phyloP scores from a whole-genome alignment of 2,888 invertebrate genomes.

The Habrosyne pyritoides region DNA sequence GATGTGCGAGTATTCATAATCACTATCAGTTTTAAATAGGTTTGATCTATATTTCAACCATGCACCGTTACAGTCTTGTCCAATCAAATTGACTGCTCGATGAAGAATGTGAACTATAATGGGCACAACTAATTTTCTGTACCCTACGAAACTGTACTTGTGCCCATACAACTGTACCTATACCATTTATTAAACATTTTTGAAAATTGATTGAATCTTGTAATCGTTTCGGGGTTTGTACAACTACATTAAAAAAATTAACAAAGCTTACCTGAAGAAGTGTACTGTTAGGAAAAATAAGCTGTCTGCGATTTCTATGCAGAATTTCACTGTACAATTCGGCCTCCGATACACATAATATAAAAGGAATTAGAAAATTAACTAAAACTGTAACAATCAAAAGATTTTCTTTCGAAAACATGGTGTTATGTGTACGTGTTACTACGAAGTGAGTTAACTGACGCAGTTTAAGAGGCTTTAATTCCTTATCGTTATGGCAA shows the following conservation, averaged over 20 bases:
- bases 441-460: conserved; percentile 19
- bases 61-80: too few relatives aligned
- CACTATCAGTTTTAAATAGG: too few relatives aligned
- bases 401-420: conserved; percentile 20
- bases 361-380: conserved; percentile 11
- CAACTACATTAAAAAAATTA: too few relatives aligned
- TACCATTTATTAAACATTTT: not conserved
- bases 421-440: conserved; percentile 17
- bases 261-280: conserved; percentile 54
- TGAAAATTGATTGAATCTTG: not conserved
- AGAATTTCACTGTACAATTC: conserved; percentile 33
- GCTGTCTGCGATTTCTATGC: conserved; percentile 56
- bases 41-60: too few relatives aligned
- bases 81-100: too few relatives aligned
- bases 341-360: conserved; percentile 32
- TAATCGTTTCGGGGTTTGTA: too few relatives aligned
- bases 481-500: conserved; percentile 12
- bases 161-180: too few relatives aligned
- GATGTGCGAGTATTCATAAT: too few relatives aligned
- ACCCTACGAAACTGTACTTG: too few relatives aligned
- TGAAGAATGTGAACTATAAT: too few relatives aligned
- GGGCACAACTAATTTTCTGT: too few relatives aligned
- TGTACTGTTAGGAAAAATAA: conserved; percentile 65
- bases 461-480: conserved; percentile 7
- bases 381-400: conserved; percentile 17